A percentile compares a stretch with the other conserved stretches of the same genome.
Evolutionary conservation across 2,113 vertebrate genomes (phyloP).

Genomic region (Trogon surrucura): DNA sequence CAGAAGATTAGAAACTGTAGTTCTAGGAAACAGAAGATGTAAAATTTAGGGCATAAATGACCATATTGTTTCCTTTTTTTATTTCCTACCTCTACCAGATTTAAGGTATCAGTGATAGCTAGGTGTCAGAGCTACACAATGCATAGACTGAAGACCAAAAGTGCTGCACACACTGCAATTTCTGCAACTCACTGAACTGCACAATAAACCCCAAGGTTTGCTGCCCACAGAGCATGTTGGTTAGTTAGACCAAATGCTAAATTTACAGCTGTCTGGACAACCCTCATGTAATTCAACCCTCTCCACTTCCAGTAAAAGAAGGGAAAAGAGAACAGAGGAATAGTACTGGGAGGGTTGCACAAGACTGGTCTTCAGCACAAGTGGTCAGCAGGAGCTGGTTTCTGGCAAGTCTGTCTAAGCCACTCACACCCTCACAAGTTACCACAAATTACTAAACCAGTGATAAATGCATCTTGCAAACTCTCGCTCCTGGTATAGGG

Average conservation of each 20-base stretch:
- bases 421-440: not conserved
- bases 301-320: constrained; percentile 50
- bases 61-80: not conserved
- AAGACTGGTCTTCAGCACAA: not conserved
- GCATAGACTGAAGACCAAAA: not conserved
- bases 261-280: not conserved
- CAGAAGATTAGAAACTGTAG: not conserved
- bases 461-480: not conserved
- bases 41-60: not conserved
- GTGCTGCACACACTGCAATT: not conserved
- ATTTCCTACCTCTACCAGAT: not conserved
- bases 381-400: not conserved
- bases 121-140: not conserved
- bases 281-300: constrained; percentile 3
- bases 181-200: not conserved
- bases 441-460: not conserved
- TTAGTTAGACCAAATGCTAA: not conserved
- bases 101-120: not conserved
- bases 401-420: not conserved
- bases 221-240: not conserved
- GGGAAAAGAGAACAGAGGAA: not conserved
- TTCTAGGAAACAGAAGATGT: not conserved
- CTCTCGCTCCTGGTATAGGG: not conserved
- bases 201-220: not conserved
- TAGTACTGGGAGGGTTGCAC: not conserved